Evolutionary conservation across 2,113 vertebrate species (phyloP), one percentile per base, ranked within the genome.

Genomic region (Vidua chalybeata): DNA sequence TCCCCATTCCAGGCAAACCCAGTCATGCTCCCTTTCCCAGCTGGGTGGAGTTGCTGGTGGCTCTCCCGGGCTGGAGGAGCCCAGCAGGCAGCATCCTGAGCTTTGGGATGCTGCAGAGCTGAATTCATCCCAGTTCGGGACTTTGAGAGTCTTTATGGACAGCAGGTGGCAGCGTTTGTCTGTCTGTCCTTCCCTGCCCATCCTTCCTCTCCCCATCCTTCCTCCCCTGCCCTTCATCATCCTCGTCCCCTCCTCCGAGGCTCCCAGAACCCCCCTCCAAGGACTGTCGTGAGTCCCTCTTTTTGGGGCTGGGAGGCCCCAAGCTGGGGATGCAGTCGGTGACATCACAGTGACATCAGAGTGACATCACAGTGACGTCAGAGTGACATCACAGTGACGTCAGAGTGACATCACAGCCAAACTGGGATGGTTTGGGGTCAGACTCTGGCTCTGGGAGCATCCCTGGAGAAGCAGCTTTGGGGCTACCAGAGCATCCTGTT

Each of bases 141-240:
- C 31, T 54, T 2, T 1, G 56, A 37, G 54, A 64, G 63, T 7
- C 68, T 39, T 37, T 10, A 4, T 1, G 75, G 86, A 55, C 94
- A 84, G 83, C 83, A 96, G 96, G 83, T 93, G 96, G 96, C 93
- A 90, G 89, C 86, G 67, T 89, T 67, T 39, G 15, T 33, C 79
- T 35, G 31, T 51, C 76, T 21, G 41, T 43, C 75, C 26, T 21
- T 41, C 37, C 17, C 56, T 15, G 37, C 46, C 56, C 31, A 3
- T 22, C 31, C 31, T 35, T 43, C 43, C 62, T n/a, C 54, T 48
- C 5, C n/a, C n/a, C 13, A 4, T 17, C 49, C 49, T 80, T 74
- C 67, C 45, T 43, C 35, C 46, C 12, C 39, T 15, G 17, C 11
- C 27, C 58, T 43, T 37, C 54, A 2, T 6, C 72, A 28, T 21